Base-by-base conservation (phyloP, 2,888 invertebrate species). In the Unio delphinus region DNA sequence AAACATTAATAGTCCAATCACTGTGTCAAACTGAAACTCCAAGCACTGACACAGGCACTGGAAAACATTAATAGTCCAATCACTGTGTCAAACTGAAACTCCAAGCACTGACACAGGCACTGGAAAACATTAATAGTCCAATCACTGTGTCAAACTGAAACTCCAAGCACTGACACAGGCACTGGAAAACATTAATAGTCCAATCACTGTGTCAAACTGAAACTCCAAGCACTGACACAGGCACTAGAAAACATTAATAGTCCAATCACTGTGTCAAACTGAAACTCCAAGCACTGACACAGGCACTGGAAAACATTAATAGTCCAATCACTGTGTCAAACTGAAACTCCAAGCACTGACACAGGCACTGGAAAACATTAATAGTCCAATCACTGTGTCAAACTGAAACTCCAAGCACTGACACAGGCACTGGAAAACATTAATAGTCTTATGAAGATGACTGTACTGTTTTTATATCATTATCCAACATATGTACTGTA, bases 91-190 rank as follows among this genome's bases (percentile, higher is more conserved):
- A 99, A 99, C 91, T 99, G 99, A 0, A 96, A 95, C 92, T 99
- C 99, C 91, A 99, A 91, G 90, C 99, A 99, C 92, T 95, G 94
- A 68, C 97, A 93, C 76, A 98, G 92, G 70, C 96, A 93, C 89
- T 89, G 83, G 15, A 79, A 81, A 65, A 56, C 57, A 58, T n/a
- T 28, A 30, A 28, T 45, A 45, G 3, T 72, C 96, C 94, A 73
- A 98, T 97, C 75, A 99, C 97, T 73, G 95, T 93, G 92, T 99
- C 99, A 91, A 99, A 99, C 91, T 99, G 99, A 0, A 96, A 95
- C 92, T 99, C 99, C 91, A 99, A 91, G 90, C 99, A 99, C 92
- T 95, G 94, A 68, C 97, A 93, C 76, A 98, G 92, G 70, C 96
- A 93, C 89, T 89, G 83, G 15, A 79, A 81, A 65, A 56, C 57